phyloP scores from a whole-genome alignment of 2,113 vertebrate species.

The Coptodon rendalli region DNA sequence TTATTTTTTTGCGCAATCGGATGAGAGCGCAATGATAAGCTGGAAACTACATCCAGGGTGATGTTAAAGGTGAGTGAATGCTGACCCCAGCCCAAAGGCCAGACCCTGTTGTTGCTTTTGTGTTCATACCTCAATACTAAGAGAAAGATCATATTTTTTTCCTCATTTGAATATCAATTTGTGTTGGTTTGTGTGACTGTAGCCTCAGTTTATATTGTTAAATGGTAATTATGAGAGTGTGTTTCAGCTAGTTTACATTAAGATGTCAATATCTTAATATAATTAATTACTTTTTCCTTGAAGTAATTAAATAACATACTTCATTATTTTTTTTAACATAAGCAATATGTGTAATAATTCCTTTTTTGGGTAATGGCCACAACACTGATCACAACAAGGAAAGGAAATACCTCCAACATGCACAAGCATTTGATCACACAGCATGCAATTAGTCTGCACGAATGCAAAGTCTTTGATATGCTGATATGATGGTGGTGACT shows the following conservation, averaged over 20 bases:
- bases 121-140: background rate
- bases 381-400: background rate
- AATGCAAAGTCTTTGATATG: background rate
- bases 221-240: background rate
- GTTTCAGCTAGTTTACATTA: background rate
- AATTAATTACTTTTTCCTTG: background rate
- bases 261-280: background rate
- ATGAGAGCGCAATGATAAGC: background rate
- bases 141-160: background rate
- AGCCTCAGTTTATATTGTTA: background rate
- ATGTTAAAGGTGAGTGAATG: background rate
- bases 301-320: background rate
- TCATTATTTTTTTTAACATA: background rate
- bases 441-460: background rate
- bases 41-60: background rate
- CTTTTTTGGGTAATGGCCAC: background rate
- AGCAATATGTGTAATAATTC: background rate
- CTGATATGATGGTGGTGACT: background rate
- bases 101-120: background rate
- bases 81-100: background rate
- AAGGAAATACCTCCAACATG: background rate
- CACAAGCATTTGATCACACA: background rate
- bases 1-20: background rate
- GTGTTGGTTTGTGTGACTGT: background rate
- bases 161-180: accelerated